Conservation (phyloP, 1,140 invertebrate genomes). For the Helicoverpa zea region DNA sequence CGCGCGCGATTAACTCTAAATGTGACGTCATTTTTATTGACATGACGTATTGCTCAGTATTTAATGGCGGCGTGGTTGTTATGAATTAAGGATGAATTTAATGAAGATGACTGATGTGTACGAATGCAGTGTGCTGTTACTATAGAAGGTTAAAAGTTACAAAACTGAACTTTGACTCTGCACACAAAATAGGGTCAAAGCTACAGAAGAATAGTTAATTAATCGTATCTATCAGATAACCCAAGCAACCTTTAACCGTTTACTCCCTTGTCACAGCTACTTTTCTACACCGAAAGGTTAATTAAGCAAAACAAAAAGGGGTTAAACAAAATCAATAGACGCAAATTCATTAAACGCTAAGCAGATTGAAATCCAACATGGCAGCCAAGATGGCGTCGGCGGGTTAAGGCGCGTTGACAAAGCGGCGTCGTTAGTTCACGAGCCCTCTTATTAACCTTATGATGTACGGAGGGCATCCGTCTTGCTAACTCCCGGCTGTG, state of each 20-base stretch:
- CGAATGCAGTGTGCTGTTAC: neutral
- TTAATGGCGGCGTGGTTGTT: neutral
- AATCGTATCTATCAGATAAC: constrained; percentile 43
- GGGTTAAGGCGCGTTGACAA: constrained; percentile 84
- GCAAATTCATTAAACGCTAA: constrained; percentile 86
- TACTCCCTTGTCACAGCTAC: constrained; percentile 65
- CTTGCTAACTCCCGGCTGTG: constrained; percentile 66
- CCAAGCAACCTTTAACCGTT: constrained; percentile 57
- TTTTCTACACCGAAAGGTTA: constrained; percentile 81
- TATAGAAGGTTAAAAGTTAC: neutral
- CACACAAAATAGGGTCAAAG: constrained; percentile 42
- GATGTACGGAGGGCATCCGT: constrained; percentile 83
- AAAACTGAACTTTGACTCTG: constrained; percentile 23
- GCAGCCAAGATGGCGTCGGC: constrained; percentile 81
- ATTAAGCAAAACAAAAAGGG: constrained; percentile 87
- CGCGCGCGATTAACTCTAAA: constrained; percentile 73
- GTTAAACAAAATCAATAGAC: constrained; percentile 86
- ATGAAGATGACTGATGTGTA: neutral
- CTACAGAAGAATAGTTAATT: constrained; percentile 41
- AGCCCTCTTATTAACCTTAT: constrained; percentile 86
- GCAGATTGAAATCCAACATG: constrained; percentile 86
- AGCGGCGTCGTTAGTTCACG: constrained; percentile 83
- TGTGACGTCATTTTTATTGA: constrained; percentile 68
- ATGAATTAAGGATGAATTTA: neutral
- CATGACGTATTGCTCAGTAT: constrained; percentile 2